Conservation (phyloP, 2,797 vertebrate species). For the Discoglossus pictus region DNA sequence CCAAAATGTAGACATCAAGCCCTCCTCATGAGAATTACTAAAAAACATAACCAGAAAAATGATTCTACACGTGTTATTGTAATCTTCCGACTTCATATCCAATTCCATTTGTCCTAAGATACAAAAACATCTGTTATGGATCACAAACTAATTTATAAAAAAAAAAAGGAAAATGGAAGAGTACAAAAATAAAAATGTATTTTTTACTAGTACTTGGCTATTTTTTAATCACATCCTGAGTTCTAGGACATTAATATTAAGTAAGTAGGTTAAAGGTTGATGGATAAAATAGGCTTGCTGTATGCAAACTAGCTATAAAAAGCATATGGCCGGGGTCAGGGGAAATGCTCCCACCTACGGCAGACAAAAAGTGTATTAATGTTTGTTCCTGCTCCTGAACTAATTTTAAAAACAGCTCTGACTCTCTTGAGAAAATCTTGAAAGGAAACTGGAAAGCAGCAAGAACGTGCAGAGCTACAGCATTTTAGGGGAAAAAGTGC, state of each 20-base stretch:
- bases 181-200: constrained; percentile 39
- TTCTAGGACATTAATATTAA: neutral
- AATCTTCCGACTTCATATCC: neutral
- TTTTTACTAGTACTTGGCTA: constrained; percentile 17
- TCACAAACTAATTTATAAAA: constrained; percentile 56
- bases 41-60: neutral
- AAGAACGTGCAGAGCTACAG: constrained; percentile 83
- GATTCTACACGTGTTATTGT: constrained; percentile 2
- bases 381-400: constrained; percentile 62
- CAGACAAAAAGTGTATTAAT: constrained; percentile 46
- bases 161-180: constrained; percentile 33
- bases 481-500: constrained; percentile 78
- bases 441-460: constrained; percentile 78
- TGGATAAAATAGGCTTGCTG: constrained; percentile 53
- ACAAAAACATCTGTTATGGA: constrained; percentile 66
- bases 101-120: constrained; percentile 61
- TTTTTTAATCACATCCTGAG: no score
- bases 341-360: constrained; percentile 52
- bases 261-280: constrained; percentile 52
- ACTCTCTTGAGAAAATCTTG: constrained; percentile 61
- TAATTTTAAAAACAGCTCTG: constrained; percentile 68
- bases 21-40: no score
- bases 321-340: constrained; percentile 48
- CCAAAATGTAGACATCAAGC: no score
- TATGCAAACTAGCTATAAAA: constrained; percentile 57